A percentile compares a stretch with the other conserved stretches of the same genome.
These are phyloP conservation scores for Pelodiscus sinensis DNA, from an alignment of 2,113 vertebrate genomes.

Conservation along the genomic window DNA sequence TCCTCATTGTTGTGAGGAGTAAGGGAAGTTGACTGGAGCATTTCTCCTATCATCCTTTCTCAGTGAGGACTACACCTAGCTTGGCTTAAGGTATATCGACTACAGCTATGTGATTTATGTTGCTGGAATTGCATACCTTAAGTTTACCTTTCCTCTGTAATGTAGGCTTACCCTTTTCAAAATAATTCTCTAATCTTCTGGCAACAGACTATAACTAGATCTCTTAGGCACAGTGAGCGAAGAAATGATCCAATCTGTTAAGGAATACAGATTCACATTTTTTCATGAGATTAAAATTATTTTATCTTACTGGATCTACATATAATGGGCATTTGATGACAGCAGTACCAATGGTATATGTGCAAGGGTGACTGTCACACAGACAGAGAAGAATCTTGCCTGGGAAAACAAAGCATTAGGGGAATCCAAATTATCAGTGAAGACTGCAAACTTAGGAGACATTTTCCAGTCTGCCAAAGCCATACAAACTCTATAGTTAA, in stretches of 20 bases:
- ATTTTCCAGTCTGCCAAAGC: neutral
- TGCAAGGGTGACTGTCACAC: neutral
- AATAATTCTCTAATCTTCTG: neutral
- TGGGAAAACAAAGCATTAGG: neutral
- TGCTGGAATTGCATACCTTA: too few relatives aligned
- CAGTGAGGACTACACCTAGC: too few relatives aligned
- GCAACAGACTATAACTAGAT: neutral
- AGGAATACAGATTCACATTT: neutral
- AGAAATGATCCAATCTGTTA: neutral
- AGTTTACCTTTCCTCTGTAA: too few relatives aligned
- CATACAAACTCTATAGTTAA: neutral
- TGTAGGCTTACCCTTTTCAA: neutral
- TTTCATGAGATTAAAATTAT: neutral
- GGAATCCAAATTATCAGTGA: neutral
- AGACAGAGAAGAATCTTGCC: neutral
- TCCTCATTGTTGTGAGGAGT: too few relatives aligned
- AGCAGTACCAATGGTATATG: neutral
- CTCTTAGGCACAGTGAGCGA: neutral
- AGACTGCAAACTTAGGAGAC: neutral
- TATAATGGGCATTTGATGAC: neutral
- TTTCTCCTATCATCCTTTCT: too few relatives aligned
- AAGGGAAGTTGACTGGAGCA: too few relatives aligned
- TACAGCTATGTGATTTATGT: too few relatives aligned
- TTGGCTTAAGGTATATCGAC: too few relatives aligned
- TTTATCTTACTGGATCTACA: neutral